Evolutionary conservation across 2,113 vertebrate genomes (phyloP), one percentile per base, ranked within the genome.

Genomic region (Oceanodroma tethys): DNA sequence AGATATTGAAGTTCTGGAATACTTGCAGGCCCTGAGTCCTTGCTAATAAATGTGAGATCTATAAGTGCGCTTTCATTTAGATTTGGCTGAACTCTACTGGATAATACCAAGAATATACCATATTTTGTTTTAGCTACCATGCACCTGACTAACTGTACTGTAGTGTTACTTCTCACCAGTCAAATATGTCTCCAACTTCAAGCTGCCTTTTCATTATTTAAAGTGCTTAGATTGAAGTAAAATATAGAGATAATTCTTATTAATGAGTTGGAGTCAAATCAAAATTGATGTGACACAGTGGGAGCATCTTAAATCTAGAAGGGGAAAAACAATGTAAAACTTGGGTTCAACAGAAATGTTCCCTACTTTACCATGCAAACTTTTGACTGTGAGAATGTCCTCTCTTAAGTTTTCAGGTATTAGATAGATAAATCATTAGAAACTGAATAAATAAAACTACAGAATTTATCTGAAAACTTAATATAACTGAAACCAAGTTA

Each of bases 1-100:
- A 98, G 98, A 95, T 98, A 93, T 89, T 86, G 78, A 97, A 97
- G 97, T 97, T 98, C 97, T 96, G 88, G 96, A 97, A 97, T 98
- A 97, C 92, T 97, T 98, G 74, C 81, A 97, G 82, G 93, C 87
- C 84, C 53, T 43, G 72, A 89, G 89, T 96, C 94, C 93, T 96
- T 97, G 88, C 66, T 96, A 95, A 98, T 98, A 98, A 97, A 92
- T 72, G 29, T 91, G 81, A 89, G 75, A 95, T 97, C 96, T 96
- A 0, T 93, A 95, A 95, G 93, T 95, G 78, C 34, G 50, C 60
- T 95, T 89, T 96, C 90, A 34, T 87, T 91, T 80, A 66, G 20
- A 2, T 96, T 91, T 94, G 47, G 38, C 32, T 55, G 59, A 86
- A 74, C 30, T 60, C 13, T 68, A 9, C 17, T 84, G 50, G 30